Conservation (phyloP, 2,888 invertebrate genomes). For the Drosophila monieri region DNA sequence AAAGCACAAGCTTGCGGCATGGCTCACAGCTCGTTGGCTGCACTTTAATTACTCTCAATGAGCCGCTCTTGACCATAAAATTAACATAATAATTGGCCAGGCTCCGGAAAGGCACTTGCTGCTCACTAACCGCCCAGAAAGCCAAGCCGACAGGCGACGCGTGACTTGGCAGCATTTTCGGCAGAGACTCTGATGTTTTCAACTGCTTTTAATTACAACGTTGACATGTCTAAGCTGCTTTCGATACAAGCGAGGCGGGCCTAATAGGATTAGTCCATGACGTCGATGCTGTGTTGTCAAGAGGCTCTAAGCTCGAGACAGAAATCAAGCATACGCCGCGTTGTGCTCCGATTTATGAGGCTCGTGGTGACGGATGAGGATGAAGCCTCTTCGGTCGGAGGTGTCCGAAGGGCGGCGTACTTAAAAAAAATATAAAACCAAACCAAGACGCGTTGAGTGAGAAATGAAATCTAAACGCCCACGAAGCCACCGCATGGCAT, state of each 20-base stretch:
- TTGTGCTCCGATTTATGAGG: conserved; percentile 44
- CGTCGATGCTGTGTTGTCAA: conserved; percentile 54
- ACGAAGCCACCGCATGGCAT: conserved; percentile 49
- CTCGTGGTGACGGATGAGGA: conserved; percentile 14
- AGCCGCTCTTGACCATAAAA: conserved; percentile 70
- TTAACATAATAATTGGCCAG: conserved; percentile 70
- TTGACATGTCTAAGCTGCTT: conserved; percentile 76
- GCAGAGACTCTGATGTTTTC: conserved; percentile 58
- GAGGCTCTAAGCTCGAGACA: conserved; percentile 13
- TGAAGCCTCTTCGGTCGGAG: conserved; percentile 12
- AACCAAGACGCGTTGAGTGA: conserved; percentile 39
- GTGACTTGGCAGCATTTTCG: conserved; percentile 67
- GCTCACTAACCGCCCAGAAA: conserved; percentile 6
- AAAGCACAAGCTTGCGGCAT: conserved; percentile 8
- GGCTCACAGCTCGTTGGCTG: conserved; percentile 28
- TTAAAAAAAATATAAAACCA: conserved; percentile 48
- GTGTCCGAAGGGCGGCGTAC: conserved; percentile 33
- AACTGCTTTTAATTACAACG: conserved; percentile 73
- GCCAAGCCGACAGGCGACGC: conserved; percentile 64
- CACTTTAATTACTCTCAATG: conserved; percentile 62
- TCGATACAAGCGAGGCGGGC: conserved; percentile 64
- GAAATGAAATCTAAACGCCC: conserved; percentile 64
- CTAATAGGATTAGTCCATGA: conserved; percentile 69
- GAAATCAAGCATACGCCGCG: conserved; percentile 63
- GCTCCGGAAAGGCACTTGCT: conserved; percentile 1